These are phyloP conservation scores for Tyto alba DNA, from an alignment of 2,113 vertebrate genomes.

Conservation along the genomic window DNA sequence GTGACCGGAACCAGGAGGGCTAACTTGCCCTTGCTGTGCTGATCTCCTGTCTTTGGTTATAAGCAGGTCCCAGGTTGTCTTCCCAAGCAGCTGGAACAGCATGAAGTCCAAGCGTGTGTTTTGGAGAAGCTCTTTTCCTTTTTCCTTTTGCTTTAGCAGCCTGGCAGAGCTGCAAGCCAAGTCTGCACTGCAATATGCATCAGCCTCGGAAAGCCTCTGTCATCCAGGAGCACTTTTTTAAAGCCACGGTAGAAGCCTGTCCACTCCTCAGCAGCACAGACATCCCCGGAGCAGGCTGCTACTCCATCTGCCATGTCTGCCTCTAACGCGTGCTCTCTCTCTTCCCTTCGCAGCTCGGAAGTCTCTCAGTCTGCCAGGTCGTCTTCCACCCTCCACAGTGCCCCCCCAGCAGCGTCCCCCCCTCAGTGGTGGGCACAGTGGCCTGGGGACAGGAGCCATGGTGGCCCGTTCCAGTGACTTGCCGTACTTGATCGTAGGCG, in stretches of 20 bases:
- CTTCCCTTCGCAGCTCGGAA: slow-evolving; percentile 68
- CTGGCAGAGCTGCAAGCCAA: background rate
- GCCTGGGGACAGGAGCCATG: slow-evolving; percentile 66
- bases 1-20: background rate
- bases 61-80: background rate
- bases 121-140: background rate
- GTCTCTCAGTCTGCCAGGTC: slow-evolving; percentile 73
- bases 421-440: slow-evolving; percentile 46
- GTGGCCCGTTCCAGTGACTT: slow-evolving; percentile 88
- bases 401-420: slow-evolving; percentile 61
- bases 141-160: background rate
- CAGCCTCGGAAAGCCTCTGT: background rate
- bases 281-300: background rate
- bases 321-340: background rate
- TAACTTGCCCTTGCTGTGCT: background rate
- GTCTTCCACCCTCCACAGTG: slow-evolving; percentile 70
- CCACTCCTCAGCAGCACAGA: background rate
- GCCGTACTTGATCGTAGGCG: slow-evolving; percentile 90
- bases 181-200: background rate
- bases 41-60: background rate
- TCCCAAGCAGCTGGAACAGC: background rate
- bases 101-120: background rate
- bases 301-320: background rate
- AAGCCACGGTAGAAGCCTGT: background rate
- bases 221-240: background rate